phyloP scores from a whole-genome alignment of 2,797 vertebrate species.

The Hemitrygon akajei region DNA sequence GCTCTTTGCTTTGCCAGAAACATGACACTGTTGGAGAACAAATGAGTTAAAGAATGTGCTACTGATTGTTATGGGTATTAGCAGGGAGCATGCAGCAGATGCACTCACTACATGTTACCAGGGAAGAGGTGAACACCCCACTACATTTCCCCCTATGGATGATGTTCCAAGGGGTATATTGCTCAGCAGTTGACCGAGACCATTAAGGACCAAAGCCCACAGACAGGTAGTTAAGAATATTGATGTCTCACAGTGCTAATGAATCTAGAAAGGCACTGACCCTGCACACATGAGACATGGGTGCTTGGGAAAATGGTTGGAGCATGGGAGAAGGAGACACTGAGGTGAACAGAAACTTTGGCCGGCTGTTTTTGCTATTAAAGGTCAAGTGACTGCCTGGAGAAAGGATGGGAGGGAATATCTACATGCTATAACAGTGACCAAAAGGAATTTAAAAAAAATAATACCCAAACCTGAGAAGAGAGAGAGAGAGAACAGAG shows the following conservation, averaged over 20 bases:
- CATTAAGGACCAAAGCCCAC: background rate
- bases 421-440: background rate
- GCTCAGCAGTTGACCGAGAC: background rate
- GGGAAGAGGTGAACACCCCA: background rate
- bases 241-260: background rate
- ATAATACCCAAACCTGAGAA: background rate
- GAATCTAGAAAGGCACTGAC: background rate
- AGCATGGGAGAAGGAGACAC: background rate
- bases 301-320: background rate
- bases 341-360: background rate
- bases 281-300: background rate
- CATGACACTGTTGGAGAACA: too few relatives aligned
- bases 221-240: background rate
- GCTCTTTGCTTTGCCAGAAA: background rate
- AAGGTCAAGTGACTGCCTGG: background rate
- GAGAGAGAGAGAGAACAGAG: background rate
- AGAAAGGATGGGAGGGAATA: background rate
- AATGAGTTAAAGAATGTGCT: background rate
- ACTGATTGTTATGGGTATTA: background rate
- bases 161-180: background rate
- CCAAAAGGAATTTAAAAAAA: background rate
- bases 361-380: background rate
- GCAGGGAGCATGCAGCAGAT: background rate
- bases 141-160: background rate
- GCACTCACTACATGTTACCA: background rate